Evolutionary conservation across 2,888 invertebrate species (phyloP).

Genomic region (Nymphalis polychloros): DNA sequence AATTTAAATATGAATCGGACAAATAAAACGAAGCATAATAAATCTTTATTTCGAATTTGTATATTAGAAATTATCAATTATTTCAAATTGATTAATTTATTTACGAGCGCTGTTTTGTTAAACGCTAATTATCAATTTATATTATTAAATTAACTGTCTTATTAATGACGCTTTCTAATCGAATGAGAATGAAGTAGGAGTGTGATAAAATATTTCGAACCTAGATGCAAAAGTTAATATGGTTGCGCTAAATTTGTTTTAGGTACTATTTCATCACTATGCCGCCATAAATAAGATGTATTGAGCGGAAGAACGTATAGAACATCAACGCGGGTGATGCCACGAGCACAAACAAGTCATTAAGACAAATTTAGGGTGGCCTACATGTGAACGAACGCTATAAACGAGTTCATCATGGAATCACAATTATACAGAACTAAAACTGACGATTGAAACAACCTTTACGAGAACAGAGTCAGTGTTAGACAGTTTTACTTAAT

Average conservation of each 20-base stretch:
- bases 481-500: background rate
- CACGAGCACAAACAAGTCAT: conserved; percentile 42
- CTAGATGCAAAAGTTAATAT: conserved; percentile 25
- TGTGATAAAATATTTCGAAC: conserved; percentile 7
- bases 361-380: conserved; percentile 43
- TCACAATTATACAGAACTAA: conserved; percentile 18
- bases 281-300: conserved; percentile 35
- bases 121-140: background rate
- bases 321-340: conserved; percentile 37
- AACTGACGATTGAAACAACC: conserved; percentile 6
- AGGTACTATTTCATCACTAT: conserved; percentile 32
- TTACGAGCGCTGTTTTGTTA: background rate
- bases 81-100: no score
- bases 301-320: conserved; percentile 36
- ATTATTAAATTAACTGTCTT: background rate
- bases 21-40: background rate
- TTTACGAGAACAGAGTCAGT: background rate
- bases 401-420: conserved; percentile 32
- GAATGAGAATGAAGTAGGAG: conserved; percentile 8
- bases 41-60: no score
- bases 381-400: conserved; percentile 36
- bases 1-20: background rate
- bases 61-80: no score
- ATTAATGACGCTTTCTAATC: background rate
- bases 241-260: conserved; percentile 32